Evolutionary conservation across 2,113 vertebrate species (phyloP).

Genomic region (Microtus richardsoni): DNA sequence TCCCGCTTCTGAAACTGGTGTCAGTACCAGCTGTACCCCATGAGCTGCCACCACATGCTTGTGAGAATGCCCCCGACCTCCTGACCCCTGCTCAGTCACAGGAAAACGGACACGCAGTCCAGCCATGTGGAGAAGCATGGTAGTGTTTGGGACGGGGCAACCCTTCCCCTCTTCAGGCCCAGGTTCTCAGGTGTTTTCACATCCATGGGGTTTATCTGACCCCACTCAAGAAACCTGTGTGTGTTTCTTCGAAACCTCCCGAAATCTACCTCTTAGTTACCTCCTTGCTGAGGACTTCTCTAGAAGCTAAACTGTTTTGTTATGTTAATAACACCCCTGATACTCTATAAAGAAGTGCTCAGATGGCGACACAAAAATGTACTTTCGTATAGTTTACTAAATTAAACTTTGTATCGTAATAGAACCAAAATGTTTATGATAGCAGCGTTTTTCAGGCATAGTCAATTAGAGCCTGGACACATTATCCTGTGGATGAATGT

Average conservation of each 20-base stretch:
- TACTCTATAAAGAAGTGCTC: slow-evolving; percentile 23
- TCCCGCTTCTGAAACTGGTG: background rate
- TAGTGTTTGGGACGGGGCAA: background rate
- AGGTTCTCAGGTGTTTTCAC: background rate
- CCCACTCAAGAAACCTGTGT: background rate
- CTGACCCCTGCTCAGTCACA: background rate
- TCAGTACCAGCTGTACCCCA: background rate
- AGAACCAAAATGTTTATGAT: slow-evolving; percentile 35
- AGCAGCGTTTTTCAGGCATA: slow-evolving; percentile 43
- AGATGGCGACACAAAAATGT: background rate
- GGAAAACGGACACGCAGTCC: background rate
- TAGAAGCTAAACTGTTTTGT: background rate
- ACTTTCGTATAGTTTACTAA: slow-evolving; percentile 9
- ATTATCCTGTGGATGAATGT: background rate
- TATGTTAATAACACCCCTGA: background rate
- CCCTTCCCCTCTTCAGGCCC: background rate
- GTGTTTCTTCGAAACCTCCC: background rate
- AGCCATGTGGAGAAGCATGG: background rate
- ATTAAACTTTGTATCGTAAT: background rate
- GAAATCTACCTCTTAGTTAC: background rate
- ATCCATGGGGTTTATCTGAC: background rate
- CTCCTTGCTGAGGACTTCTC: background rate
- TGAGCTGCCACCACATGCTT: background rate
- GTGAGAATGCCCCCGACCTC: background rate
- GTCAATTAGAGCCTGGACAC: slow-evolving; percentile 1